Conservation (phyloP, 2,113 vertebrate species). For the Craseonycteris thonglongyai region DNA sequence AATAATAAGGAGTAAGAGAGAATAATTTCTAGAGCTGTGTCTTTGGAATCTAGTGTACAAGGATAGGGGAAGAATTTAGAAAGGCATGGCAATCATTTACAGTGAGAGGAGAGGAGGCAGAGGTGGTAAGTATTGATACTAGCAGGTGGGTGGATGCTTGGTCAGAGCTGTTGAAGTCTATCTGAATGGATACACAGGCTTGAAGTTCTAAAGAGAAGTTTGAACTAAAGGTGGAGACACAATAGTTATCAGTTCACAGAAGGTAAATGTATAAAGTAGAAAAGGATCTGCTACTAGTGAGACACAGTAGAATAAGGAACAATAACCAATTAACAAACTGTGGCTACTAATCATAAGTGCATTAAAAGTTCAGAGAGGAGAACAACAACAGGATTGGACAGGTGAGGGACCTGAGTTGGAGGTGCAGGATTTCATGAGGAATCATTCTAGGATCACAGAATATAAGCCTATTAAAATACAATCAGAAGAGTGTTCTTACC, state of each 20-base stretch:
- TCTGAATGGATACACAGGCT: background rate
- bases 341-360: background rate
- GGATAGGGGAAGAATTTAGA: background rate
- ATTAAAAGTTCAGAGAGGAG: background rate
- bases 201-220: background rate
- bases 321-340: background rate
- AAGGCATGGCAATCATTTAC: background rate
- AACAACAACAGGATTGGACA: background rate
- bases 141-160: background rate
- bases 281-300: background rate
- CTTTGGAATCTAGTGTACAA: background rate
- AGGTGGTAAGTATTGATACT: background rate
- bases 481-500: background rate
- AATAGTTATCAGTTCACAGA: background rate
- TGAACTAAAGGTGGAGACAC: background rate
- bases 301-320: background rate
- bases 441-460: background rate
- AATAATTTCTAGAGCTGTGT: background rate
- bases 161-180: background rate
- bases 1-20: background rate
- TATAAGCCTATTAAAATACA: background rate
- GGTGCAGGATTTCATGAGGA: background rate
- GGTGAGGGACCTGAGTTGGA: background rate
- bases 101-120: background rate
- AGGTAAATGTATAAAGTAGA: background rate